These are phyloP conservation scores for Polyodon spathula DNA, from an alignment of 2,113 vertebrate species.

Conservation along the genomic window DNA sequence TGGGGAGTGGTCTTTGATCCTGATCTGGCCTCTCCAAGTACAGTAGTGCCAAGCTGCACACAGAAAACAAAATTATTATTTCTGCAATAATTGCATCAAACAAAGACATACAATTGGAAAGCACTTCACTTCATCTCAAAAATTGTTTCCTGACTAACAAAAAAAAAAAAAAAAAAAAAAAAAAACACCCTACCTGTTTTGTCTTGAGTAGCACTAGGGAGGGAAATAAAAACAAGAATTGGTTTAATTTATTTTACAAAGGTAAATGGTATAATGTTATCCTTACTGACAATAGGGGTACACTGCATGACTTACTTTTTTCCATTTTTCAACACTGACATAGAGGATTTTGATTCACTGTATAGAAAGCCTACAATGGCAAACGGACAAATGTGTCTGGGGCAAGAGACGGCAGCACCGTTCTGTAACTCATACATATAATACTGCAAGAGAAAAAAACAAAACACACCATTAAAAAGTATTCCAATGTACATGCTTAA, in stretches of 20 bases:
- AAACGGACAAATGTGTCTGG: constrained; percentile 59
- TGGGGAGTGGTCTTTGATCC: constrained; percentile 41
- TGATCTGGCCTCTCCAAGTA: constrained; percentile 71
- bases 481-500: too few relatives aligned
- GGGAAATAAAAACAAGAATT: constrained; percentile 1
- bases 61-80: constrained; percentile 3
- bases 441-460: constrained; percentile 53
- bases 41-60: constrained; percentile 42
- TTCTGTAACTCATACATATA: constrained; percentile 65
- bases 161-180: constrained; percentile 19
- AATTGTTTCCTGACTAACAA: too few relatives aligned
- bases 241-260: too few relatives aligned
- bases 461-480: too few relatives aligned
- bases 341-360: constrained; percentile 43
- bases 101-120: neutral
- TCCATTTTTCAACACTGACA: constrained; percentile 19
- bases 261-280: too few relatives aligned
- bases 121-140: too few relatives aligned
- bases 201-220: constrained; percentile 29
- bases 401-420: constrained; percentile 37
- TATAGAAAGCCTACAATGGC: constrained; percentile 69
- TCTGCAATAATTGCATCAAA: neutral
- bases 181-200: constrained; percentile 46
- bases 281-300: too few relatives aligned
- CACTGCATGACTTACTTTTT: constrained; percentile 64